Percentiles rank a stretch among this genome's conserved stretches.
Evolutionary conservation across 2,888 invertebrate species (phyloP).

Genomic region (Spisula solida): DNA sequence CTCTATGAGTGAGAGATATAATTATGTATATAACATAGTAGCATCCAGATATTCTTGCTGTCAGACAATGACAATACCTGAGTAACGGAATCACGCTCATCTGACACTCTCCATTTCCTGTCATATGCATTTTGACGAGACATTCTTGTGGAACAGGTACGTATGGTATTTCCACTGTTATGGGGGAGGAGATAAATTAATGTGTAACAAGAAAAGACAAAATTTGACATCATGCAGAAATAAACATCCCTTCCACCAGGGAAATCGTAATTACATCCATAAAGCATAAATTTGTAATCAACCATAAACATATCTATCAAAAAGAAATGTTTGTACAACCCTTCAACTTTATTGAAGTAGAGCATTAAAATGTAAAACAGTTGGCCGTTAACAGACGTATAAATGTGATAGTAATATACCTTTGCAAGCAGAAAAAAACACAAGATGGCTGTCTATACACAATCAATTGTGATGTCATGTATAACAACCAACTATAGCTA

Average conservation of each 20-base stretch:
- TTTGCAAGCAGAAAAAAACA: too few species aligned
- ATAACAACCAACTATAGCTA: too few species aligned
- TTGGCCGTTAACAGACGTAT: too few species aligned
- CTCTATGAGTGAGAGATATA: neutral
- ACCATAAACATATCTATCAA: too few species aligned
- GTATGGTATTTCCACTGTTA: conserved; percentile 82
- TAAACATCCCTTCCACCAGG: neutral
- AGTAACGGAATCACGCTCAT: conserved; percentile 53
- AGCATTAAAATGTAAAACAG: too few species aligned
- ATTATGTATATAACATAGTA: neutral
- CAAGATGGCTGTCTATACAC: too few species aligned
- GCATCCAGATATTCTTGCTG: conserved; percentile 61
- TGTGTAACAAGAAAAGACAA: neutral
- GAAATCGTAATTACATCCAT: too few species aligned
- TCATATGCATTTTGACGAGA: conserved; percentile 82
- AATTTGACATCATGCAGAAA: conserved; percentile 8
- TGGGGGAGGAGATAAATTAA: conserved; percentile 1
- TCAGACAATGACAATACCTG: conserved; percentile 55
- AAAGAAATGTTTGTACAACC: too few species aligned
- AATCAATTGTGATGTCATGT: too few species aligned
- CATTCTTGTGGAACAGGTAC: conserved; percentile 83
- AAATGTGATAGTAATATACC: too few species aligned
- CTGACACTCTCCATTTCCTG: conserved; percentile 57
- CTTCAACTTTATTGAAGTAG: too few species aligned
- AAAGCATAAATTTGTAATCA: too few species aligned